phyloP scores from a whole-genome alignment of 2,888 invertebrate genomes.

The Caenorhabditis zanzibari region DNA sequence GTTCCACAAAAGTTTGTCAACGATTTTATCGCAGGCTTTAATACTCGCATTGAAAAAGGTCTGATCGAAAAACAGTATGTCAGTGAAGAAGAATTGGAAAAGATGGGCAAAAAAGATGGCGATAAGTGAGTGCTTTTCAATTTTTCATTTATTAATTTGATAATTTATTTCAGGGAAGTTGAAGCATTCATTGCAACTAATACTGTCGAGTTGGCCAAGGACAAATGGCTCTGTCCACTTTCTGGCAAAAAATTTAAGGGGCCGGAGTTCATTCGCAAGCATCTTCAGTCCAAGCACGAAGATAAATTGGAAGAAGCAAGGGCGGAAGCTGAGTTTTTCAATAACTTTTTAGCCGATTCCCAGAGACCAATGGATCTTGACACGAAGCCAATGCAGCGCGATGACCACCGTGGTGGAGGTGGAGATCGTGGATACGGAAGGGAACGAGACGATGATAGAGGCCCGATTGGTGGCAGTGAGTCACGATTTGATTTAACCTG shows the following conservation, averaged over 20 bases:
- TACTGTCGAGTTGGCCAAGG: constrained; percentile 96
- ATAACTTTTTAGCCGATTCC: constrained; percentile 94
- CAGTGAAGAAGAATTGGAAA: constrained; percentile 89
- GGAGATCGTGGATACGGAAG: constrained; percentile 55
- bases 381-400: constrained; percentile 26
- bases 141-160: constrained; percentile 61
- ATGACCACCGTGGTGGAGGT: constrained; percentile 55
- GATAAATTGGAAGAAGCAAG: constrained; percentile 98
- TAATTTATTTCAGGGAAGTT: constrained; percentile 86
- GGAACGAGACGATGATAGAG: constrained; percentile 59
- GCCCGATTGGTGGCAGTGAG: constrained; percentile 40
- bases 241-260: constrained; percentile 99
- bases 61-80: constrained; percentile 87
- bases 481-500: background rate
- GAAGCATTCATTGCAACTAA: constrained; percentile 97
- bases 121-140: constrained; percentile 85
- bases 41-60: constrained; percentile 91
- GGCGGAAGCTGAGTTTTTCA: constrained; percentile 96
- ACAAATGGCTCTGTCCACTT: constrained; percentile 98
- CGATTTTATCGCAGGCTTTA: constrained; percentile 87
- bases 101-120: constrained; percentile 91
- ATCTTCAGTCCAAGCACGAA: constrained; percentile 96
- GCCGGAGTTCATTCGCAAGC: constrained; percentile 98
- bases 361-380: constrained; percentile 94
- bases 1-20: constrained; percentile 72